phyloP scores from a whole-genome alignment of 2,888 invertebrate species.

The Tetragnatha montana region DNA sequence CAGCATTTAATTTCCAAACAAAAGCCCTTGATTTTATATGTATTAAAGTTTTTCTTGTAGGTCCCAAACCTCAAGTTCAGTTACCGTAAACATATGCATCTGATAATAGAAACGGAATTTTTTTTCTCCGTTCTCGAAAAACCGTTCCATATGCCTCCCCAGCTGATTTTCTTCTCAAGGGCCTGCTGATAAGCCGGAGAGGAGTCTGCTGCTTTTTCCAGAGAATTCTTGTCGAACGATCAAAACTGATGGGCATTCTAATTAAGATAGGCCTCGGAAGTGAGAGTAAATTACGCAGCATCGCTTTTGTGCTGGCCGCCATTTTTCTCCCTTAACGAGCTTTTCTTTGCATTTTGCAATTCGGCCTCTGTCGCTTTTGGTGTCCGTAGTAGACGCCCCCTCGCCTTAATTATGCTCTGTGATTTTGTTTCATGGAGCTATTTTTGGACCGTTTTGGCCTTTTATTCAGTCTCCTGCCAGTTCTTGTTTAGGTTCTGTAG shows the following conservation, averaged over 20 bases:
- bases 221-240: background rate
- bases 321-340: slow-evolving; percentile 10
- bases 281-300: slow-evolving; percentile 1
- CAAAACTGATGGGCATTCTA: background rate
- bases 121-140: background rate
- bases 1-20: no score
- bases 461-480: background rate
- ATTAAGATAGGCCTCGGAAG: background rate
- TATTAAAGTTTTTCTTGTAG: no score
- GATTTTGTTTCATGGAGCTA: slow-evolving; percentile 1
- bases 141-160: background rate
- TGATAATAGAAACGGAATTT: no score
- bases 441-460: slow-evolving; percentile 8
- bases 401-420: slow-evolving; percentile 11
- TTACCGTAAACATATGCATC: no score
- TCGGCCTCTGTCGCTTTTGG: background rate
- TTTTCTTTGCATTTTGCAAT: background rate
- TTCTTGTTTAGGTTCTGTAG: no score
- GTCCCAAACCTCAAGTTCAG: no score
- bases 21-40: no score
- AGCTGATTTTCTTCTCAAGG: background rate
- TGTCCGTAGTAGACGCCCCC: no score
- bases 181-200: slow-evolving; percentile 13
- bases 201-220: background rate
- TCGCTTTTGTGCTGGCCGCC: background rate